Conservation (phyloP, 2,797 vertebrate genomes). For the Spinibarbus caldwelli region DNA sequence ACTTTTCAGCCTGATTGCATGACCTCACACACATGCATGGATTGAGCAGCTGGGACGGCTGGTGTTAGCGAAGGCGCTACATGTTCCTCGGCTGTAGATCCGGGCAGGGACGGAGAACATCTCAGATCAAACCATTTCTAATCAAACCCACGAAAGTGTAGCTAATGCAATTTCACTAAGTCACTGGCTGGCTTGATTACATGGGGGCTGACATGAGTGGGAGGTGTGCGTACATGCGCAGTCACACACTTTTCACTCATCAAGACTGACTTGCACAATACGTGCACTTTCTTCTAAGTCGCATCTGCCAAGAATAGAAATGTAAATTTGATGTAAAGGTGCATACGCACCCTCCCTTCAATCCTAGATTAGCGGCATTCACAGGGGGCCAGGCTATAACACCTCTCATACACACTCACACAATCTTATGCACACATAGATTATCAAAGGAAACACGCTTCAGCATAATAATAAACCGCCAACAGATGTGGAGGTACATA, state of each 20-base stretch:
- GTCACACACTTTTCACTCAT: conserved; percentile 29
- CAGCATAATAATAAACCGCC: conserved; percentile 6
- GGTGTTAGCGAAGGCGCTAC: conserved; percentile 68
- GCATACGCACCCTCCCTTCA: conserved; percentile 65
- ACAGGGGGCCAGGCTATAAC: conserved; percentile 56
- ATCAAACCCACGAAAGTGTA: conserved; percentile 83
- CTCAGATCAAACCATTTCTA: conserved; percentile 81
- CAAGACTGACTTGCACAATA: conserved; percentile 32
- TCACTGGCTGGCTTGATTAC: conserved; percentile 85
- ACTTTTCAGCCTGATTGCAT: conserved; percentile 7
- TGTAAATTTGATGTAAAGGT: conserved; percentile 45
- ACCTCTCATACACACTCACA: conserved; percentile 41
- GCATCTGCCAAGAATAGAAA: conserved; percentile 42
- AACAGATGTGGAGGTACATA: conserved; percentile 7
- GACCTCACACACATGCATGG: conserved; percentile 1
- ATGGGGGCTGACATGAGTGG: conserved; percentile 68
- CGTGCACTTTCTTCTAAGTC: conserved; percentile 14
- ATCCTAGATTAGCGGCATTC: conserved; percentile 77
- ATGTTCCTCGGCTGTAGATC: conserved; percentile 56
- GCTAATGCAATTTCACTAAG: conserved; percentile 88
- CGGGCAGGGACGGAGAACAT: conserved; percentile 73
- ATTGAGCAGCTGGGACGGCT: conserved; percentile 27
- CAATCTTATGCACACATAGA: conserved; percentile 10
- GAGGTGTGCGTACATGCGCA: conserved; percentile 24
- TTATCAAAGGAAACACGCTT: conserved; percentile 12